A percentile compares a stretch with the other conserved stretches of the same genome.
phyloP scores from a whole-genome alignment of 2,888 invertebrate species.

The Hirtodrosophila confusa region DNA sequence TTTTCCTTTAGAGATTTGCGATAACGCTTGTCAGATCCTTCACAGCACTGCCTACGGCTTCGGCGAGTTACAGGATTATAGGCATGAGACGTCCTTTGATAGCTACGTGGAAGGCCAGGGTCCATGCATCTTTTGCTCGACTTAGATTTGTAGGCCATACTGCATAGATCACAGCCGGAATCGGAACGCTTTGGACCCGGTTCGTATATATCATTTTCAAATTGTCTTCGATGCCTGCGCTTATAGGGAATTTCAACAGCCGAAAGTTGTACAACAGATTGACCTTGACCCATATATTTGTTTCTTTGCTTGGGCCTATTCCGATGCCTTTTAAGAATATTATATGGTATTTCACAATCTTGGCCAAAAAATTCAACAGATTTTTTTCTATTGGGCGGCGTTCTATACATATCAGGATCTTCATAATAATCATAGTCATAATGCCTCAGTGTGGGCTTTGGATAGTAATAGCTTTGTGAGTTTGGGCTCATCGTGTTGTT shows the following conservation, averaged over 20 bases:
- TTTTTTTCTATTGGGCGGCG: background rate
- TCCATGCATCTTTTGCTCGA: background rate
- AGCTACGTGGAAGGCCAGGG: background rate
- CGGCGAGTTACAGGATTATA: conserved; percentile 1
- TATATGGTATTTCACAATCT: conserved; percentile 48
- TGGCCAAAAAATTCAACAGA: conserved; percentile 25
- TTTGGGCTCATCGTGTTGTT: background rate
- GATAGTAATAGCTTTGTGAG: background rate
- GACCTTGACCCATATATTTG: background rate
- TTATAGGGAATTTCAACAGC: conserved; percentile 42
- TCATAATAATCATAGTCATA: background rate
- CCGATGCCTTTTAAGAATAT: conserved; percentile 1
- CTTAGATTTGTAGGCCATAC: background rate
- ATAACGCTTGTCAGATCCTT: background rate
- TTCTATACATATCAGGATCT: background rate
- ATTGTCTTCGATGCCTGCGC: background rate
- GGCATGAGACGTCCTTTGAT: background rate
- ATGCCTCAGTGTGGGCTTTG: background rate
- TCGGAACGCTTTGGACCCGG: background rate
- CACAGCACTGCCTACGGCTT: background rate
- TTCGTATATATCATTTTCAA: background rate
- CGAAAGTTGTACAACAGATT: background rate
- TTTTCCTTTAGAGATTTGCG: conserved; percentile 21
- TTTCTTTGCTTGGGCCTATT: background rate
- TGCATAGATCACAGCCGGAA: conserved; percentile 29